Percentiles rank a stretch among this genome's conserved stretches.
Evolutionary conservation across 2,797 vertebrate genomes (phyloP).

Genomic region (Typhlichthys eigenmanni): DNA sequence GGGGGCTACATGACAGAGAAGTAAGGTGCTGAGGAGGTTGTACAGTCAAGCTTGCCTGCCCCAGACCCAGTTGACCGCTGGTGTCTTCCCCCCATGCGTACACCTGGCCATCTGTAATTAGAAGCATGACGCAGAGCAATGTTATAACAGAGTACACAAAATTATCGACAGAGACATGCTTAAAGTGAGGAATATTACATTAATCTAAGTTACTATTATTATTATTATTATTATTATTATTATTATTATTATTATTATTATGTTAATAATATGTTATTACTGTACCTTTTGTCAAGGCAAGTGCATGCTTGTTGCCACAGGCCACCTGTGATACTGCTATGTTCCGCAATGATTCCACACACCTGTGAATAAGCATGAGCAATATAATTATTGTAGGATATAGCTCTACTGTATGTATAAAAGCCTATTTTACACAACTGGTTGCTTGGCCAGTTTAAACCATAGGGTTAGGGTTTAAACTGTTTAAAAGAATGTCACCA

Average conservation of each 20-base stretch:
- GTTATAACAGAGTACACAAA: no score
- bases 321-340: conserved; percentile 82
- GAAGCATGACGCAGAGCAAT: neutral
- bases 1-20: conserved; percentile 74
- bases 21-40: conserved; percentile 70
- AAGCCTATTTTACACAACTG: neutral
- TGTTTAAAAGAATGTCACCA: neutral
- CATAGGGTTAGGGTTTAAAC: neutral
- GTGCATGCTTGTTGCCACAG: conserved; percentile 86
- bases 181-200: no score
- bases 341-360: conserved; percentile 70
- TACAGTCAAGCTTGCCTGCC: conserved; percentile 44
- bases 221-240: no score
- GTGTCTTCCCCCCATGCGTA: conserved; percentile 82
- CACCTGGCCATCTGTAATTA: conserved; percentile 78
- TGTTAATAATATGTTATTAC: neutral
- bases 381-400: neutral
- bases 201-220: no score
- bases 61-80: conserved; percentile 83
- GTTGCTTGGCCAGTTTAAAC: neutral
- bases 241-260: no score
- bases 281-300: conserved; percentile 86
- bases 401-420: neutral
- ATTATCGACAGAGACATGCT: no score
- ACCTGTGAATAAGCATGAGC: conserved; percentile 34